These are phyloP conservation scores for Passer domesticus DNA, from an alignment of 2,113 vertebrate genomes.

Conservation along the genomic window DNA sequence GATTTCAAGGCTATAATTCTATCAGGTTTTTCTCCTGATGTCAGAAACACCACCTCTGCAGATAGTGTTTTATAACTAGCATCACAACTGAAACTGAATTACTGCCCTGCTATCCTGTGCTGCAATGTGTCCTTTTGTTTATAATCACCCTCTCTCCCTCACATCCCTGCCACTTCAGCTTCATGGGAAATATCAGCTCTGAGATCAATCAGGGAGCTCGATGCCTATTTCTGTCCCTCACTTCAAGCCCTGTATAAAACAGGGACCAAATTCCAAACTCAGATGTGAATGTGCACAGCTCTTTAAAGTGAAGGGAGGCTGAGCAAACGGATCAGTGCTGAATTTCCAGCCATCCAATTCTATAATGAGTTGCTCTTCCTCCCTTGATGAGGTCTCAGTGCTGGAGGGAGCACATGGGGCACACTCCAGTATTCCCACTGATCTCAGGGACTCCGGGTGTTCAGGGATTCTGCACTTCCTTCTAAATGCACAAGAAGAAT, in stretches of 20 bases:
- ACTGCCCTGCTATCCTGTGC: slow-evolving; percentile 40
- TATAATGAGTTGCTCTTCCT: neutral
- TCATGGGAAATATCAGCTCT: slow-evolving; percentile 16
- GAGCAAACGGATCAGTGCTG: neutral
- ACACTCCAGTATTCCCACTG: neutral
- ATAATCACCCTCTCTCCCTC: slow-evolving; percentile 24
- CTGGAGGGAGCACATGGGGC: neutral
- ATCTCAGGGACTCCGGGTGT: neutral
- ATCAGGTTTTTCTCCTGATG: slow-evolving; percentile 64
- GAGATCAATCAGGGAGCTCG: slow-evolving; percentile 41
- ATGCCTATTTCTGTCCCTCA: slow-evolving; percentile 5
- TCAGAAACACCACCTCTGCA: slow-evolving; percentile 58
- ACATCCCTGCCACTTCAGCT: neutral
- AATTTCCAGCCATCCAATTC: neutral
- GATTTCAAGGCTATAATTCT: slow-evolving; percentile 74
- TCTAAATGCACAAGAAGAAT: neutral
- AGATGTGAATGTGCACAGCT: neutral
- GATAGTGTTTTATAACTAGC: slow-evolving; percentile 65
- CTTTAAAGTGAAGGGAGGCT: neutral
- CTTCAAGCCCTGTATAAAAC: neutral
- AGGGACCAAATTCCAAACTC: slow-evolving; percentile 1
- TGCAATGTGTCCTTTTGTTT: slow-evolving; percentile 32
- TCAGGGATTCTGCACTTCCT: neutral
- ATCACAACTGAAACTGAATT: slow-evolving; percentile 52
- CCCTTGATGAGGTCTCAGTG: neutral